These are phyloP conservation scores for Cossypha polioptera DNA, from an alignment of 2,797 vertebrate species.

Conservation along the genomic window DNA sequence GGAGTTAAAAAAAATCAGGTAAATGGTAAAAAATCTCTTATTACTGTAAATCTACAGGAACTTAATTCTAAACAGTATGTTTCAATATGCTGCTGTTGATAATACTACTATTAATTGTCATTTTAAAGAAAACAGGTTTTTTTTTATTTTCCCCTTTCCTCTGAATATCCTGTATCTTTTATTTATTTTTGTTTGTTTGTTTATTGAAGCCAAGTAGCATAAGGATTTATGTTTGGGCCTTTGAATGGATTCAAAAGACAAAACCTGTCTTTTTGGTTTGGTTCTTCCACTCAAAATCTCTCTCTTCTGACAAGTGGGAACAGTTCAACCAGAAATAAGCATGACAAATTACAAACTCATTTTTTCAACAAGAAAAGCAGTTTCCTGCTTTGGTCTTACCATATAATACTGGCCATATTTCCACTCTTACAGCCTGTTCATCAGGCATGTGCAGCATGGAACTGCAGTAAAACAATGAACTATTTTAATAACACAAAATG, in stretches of 20 bases:
- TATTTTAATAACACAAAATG: background rate
- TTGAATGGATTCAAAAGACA: background rate
- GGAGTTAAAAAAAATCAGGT: background rate
- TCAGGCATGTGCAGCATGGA: background rate
- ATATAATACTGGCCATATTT: background rate
- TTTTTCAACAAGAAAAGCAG: background rate
- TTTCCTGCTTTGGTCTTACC: background rate
- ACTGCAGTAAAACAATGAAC: background rate
- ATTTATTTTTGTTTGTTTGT: background rate
- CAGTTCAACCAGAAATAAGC: background rate
- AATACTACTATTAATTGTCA: background rate
- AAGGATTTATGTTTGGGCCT: background rate
- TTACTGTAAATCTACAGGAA: background rate
- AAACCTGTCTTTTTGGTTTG: background rate
- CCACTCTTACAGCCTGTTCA: background rate
- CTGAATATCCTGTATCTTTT: background rate
- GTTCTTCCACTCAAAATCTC: background rate
- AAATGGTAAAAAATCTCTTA: background rate
- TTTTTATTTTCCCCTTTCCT: background rate
- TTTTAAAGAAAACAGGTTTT: background rate
- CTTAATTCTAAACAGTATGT: background rate
- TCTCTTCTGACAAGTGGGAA: background rate
- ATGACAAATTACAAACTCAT: background rate
- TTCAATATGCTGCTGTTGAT: background rate
- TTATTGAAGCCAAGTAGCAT: background rate